A percentile compares a stretch with the other conserved stretches of the same genome.
Conservation (phyloP, 2,888 invertebrate species). For the Xanthia icteritia region DNA sequence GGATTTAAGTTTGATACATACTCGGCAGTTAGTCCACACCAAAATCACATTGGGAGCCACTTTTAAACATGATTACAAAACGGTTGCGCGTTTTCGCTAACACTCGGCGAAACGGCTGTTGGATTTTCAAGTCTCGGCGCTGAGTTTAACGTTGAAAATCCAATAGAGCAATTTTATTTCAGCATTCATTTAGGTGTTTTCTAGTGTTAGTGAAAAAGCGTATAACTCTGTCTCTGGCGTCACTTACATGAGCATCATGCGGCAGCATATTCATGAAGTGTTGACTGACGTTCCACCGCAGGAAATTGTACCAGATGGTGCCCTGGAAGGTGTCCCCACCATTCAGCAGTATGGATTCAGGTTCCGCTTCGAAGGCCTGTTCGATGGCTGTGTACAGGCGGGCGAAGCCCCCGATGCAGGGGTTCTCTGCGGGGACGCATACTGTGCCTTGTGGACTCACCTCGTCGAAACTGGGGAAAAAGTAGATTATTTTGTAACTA, state of each 20-base stretch:
- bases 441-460: conserved; percentile 89
- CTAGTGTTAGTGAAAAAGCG: neutral
- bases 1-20: neutral
- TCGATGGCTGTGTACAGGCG: conserved; percentile 91
- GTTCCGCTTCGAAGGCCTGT: conserved; percentile 87
- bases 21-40: neutral
- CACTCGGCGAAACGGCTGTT: neutral
- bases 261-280: conserved; percentile 94
- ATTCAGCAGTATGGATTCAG: conserved; percentile 91
- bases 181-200: neutral
- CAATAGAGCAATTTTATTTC: neutral
- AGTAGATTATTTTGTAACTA: neutral
- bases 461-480: conserved; percentile 90
- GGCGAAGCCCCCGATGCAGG: conserved; percentile 93
- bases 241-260: conserved; percentile 94
- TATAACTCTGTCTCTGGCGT: neutral
- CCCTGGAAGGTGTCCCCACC: conserved; percentile 93
- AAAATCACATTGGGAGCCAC: neutral
- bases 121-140: neutral
- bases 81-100: neutral
- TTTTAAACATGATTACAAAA: neutral
- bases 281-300: conserved; percentile 93
- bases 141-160: neutral
- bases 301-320: conserved; percentile 94
- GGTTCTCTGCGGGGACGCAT: conserved; percentile 85